These are phyloP conservation scores for Arctocebus calabarensis DNA, from an alignment of 2,797 vertebrate species.

Conservation along the genomic window DNA sequence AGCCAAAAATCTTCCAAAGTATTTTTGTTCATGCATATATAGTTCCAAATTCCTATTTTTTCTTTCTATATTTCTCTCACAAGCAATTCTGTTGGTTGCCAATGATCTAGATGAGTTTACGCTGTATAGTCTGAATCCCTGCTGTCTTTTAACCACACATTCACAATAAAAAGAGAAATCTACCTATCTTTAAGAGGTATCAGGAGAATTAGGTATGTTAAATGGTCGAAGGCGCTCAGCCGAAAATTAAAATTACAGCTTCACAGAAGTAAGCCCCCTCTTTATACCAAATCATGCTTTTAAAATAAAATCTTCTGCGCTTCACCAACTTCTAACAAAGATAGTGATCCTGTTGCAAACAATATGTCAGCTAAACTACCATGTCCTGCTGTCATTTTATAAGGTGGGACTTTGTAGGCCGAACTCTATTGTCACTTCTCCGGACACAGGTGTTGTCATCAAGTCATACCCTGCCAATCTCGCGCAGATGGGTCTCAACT, in stretches of 20 bases:
- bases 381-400: constrained; percentile 38
- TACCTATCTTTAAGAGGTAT: constrained; percentile 12
- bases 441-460: constrained; percentile 52
- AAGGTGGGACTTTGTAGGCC: constrained; percentile 38
- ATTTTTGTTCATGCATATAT: neutral
- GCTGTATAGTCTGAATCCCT: neutral
- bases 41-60: neutral
- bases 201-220: neutral
- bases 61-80: neutral
- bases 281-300: neutral
- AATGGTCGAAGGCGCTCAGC: neutral
- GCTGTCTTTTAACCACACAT: constrained; percentile 15
- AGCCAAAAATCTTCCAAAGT: constrained; percentile 23
- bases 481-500: constrained; percentile 59
- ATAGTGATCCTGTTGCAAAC: constrained; percentile 23
- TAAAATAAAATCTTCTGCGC: neutral
- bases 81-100: neutral
- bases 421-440: constrained; percentile 58
- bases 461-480: constrained; percentile 48
- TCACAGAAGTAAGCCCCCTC: constrained; percentile 47
- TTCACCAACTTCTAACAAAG: constrained; percentile 38
- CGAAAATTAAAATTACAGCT: constrained; percentile 50
- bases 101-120: neutral
- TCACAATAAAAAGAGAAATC: neutral
- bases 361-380: constrained; percentile 53